Base-by-base conservation (phyloP, 2,888 invertebrate genomes). In the Acronicta psi region DNA sequence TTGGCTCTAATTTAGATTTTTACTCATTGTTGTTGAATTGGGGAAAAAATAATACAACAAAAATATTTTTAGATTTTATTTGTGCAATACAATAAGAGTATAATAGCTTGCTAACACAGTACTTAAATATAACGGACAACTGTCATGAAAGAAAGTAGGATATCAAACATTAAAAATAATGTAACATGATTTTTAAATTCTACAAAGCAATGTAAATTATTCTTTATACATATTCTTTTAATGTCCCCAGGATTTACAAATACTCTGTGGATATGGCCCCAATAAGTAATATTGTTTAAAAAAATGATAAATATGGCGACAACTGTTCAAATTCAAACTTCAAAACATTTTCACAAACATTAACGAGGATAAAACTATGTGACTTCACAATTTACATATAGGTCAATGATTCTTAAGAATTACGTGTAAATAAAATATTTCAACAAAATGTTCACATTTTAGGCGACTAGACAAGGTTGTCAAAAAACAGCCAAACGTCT, bases 401-500 rank as follows among this genome's bases (percentile, higher is more conserved):
- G 63, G 57, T 80, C 73, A 75, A 81, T 83, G 81, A 69, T 66
- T 69, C 75, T 75, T 77, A 81, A 77, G 58, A 64, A 58, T 64
- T 59, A 77, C 70, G 49, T 77, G 81, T 80, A 86, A 87, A 86
- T 89, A 90, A 88, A 87, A 88, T 81, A 84, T 81, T 77, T 84
- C 68, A 79, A 81, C 75, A 80, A 75, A 79, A 81, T 69, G 58
- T 86, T 86, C 82, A 87, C 84, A 85, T 79, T 84, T 84, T 77
- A 85, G 84, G 85, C 85, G 89, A 92, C 90, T 92, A 92, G 88
- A 88, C 90, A 76, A 81, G 77, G 83, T 82, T 83, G 83, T 84
- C 78, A 81, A 86, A 82, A 86, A 90, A 90, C 89, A 87, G 80
- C 87, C 89, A 81, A 85, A 82, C 76, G 83, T 87, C 85, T 83